Base-by-base conservation (phyloP, 2,797 vertebrate genomes). In the Jordanella pulchra region DNA sequence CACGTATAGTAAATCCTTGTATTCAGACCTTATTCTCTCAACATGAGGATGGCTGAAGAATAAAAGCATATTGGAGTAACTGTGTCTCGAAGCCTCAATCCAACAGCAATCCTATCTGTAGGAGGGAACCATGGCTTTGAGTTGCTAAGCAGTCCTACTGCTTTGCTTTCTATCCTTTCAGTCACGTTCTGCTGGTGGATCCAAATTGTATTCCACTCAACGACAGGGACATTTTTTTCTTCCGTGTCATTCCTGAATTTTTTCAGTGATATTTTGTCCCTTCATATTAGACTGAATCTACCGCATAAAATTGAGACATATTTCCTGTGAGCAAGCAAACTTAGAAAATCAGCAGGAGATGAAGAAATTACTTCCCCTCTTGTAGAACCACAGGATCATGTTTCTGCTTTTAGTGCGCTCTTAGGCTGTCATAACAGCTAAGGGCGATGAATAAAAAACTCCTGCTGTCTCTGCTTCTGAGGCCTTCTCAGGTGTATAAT, bases 401-500 rank as follows among this genome's bases (percentile, higher is more conserved):
- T 44, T 17, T 42, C 39, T 64, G n/a, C 35, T 17, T 44, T 44
- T 44, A 44, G 39, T 25, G 3, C n/a, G 25, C 39, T 44, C 15
- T 64, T 35, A 64, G 58, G 39, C 21, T 39, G 39, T 44, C 60
- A 25, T 64, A n/a, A 17, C 60, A 44, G 44, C 60, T 42, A 64
- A 64, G 60, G 23, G 5, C 15, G 39, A 44, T 13, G n/a, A 45
- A 30, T 44, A 60, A 51, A 28, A 30, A 72, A 4, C 48, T 64
- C 27, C 23, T 30, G 1, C 28, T 75, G 50, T 48, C 35, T 71
- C 28, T 35, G 55, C 72, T 14, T n/a, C 39, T n/a, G 28, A 47
- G 28, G 55, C 32, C n/a, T 67, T 7, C 30, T 56, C 67, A 30
- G 74, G 67, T 51, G 51, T 50, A 53, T 69, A 69, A 65, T 15